A percentile compares a stretch with the other conserved stretches of the same genome.
Conservation (phyloP, 2,888 invertebrate genomes). For the Mechanitis messenoides region DNA sequence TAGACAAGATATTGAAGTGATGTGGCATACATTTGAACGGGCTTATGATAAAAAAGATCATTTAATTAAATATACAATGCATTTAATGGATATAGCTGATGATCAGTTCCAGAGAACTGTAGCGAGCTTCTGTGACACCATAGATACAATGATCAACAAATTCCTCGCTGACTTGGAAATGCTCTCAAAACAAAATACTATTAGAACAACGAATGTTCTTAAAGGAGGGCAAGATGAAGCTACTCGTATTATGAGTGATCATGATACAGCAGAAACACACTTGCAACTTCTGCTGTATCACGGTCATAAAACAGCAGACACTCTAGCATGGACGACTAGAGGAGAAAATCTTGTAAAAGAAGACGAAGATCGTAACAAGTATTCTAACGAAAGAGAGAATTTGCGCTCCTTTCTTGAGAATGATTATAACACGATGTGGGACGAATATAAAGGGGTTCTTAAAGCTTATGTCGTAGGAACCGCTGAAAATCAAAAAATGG, state of each 20-base stretch:
- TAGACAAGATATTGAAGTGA: constrained; percentile 56
- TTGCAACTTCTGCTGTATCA: constrained; percentile 59
- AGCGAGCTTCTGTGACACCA: constrained; percentile 78
- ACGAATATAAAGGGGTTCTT: constrained; percentile 59
- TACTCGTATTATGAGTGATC: constrained; percentile 43
- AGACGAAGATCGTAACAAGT: constrained; percentile 61
- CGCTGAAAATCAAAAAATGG: constrained; percentile 61
- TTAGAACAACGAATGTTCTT: constrained; percentile 43
- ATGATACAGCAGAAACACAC: constrained; percentile 60
- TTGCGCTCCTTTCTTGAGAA: constrained; percentile 59
- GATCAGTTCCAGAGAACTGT: constrained; percentile 80
- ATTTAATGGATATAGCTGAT: constrained; percentile 78
- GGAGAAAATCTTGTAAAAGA: constrained; percentile 65
- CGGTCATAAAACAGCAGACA: constrained; percentile 53
- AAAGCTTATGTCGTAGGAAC: constrained; percentile 56
- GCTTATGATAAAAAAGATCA: constrained; percentile 77
- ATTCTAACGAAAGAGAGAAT: constrained; percentile 50
- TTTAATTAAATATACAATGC: constrained; percentile 72
- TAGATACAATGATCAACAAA: constrained; percentile 77
- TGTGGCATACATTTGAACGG: constrained; percentile 73
- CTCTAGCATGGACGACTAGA: constrained; percentile 55
- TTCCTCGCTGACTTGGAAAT: constrained; percentile 55
- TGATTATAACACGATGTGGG: constrained; percentile 57
- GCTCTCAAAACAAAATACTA: constrained; percentile 50
- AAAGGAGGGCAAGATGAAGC: constrained; percentile 47